These are phyloP conservation scores for Drosophila meridionalis DNA, from an alignment of 2,888 invertebrate genomes.

Conservation along the genomic window DNA sequence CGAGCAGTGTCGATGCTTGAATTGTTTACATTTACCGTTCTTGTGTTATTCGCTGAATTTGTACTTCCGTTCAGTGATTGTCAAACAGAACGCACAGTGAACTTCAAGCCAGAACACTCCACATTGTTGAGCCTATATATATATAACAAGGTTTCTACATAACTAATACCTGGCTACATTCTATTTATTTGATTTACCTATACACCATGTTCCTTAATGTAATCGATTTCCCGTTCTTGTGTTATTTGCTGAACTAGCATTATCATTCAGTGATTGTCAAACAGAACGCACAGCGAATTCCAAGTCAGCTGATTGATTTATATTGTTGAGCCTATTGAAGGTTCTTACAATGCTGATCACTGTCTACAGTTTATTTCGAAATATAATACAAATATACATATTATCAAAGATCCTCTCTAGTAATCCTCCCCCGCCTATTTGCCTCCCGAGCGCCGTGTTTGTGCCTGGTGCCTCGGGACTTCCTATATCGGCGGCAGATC, in stretches of 20 bases:
- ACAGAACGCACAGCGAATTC: constrained; percentile 80
- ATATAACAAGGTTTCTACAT: constrained; percentile 30
- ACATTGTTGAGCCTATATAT: constrained; percentile 34
- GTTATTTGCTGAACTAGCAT: constrained; percentile 79
- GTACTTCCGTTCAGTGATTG: constrained; percentile 62
- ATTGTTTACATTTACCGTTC: constrained; percentile 58
- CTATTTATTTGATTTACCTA: background rate
- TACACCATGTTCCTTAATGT: background rate
- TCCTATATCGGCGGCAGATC: constrained; percentile 79
- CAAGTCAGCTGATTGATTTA: constrained; percentile 32
- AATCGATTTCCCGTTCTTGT: constrained; percentile 74
- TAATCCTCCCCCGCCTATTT: constrained; percentile 71
- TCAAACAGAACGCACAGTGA: constrained; percentile 84
- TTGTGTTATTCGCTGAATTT: constrained; percentile 83
- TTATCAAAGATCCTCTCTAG: no score
- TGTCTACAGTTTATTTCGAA: constrained; percentile 21
- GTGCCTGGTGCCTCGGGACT: constrained; percentile 75
- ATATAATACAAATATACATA: background rate
- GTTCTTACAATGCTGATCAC: constrained; percentile 33
- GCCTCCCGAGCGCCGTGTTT: constrained; percentile 74
- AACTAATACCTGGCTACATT: constrained; percentile 39
- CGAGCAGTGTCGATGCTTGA: background rate
- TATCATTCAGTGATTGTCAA: constrained; percentile 78
- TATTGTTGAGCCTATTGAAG: constrained; percentile 30
- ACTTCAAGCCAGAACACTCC: constrained; percentile 35